Evolutionary conservation across 2,113 vertebrate genomes (phyloP).

Genomic region (Chloropsis cyanopogon): DNA sequence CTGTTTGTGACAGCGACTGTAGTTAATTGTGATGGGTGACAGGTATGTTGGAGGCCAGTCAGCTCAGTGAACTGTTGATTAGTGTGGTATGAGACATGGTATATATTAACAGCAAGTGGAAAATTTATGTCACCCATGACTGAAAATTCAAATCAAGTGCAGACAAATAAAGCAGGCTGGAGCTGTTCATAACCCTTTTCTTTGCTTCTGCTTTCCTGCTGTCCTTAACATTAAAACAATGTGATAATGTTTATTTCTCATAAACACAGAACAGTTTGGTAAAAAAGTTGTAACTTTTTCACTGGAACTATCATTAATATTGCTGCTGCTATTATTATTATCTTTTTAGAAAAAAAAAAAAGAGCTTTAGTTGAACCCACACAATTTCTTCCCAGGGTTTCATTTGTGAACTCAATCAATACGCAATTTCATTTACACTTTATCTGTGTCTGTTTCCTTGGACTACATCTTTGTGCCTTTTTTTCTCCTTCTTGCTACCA

Average conservation of each 20-base stretch:
- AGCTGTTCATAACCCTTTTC: neutral
- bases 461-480: neutral
- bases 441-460: neutral
- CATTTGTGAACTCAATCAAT: neutral
- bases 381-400: neutral
- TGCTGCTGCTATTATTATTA: neutral
- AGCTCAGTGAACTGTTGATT: slow-evolving; percentile 19
- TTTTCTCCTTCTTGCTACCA: neutral
- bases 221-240: neutral
- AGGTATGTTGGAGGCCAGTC: slow-evolving; percentile 29
- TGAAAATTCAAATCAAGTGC: neutral
- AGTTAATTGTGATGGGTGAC: slow-evolving; percentile 59
- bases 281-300: neutral
- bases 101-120: neutral
- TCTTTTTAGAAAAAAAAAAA: neutral
- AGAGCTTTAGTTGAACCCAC: neutral
- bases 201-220: neutral
- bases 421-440: neutral
- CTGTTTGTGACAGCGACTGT: slow-evolving; percentile 41
- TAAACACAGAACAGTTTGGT: neutral
- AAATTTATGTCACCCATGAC: neutral
- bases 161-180: neutral
- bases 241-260: neutral
- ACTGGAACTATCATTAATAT: neutral
- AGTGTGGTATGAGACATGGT: neutral